Evolutionary conservation across 1,140 invertebrate genomes (phyloP), one percentile per base, ranked within the genome.

Genomic region (Pararge aegeria): DNA sequence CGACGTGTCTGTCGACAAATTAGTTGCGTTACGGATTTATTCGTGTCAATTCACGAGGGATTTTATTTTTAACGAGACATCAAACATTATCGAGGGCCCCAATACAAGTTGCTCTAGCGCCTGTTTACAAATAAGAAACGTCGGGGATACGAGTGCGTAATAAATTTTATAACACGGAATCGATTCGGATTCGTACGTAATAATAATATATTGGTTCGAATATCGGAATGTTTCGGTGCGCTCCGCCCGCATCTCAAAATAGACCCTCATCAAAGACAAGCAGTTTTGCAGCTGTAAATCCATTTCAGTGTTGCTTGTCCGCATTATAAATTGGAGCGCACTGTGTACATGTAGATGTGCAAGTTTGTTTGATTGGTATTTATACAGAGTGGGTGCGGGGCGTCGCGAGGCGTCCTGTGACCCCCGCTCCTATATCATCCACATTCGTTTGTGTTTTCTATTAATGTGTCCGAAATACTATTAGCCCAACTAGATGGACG

Each of bases 281-380:
- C 85, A 89, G 87, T 83, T 86, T 86, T 86, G 83, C 82, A 87
- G 85, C 87, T 87, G 87, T 89, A 89, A 89, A 88, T 88, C 85
- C 82, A 86, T 87, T 88, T 89, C 83, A 87, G 74, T 81, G 79
- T 86, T 76, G 82, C 80, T 81, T 83, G 82, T 87, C 82, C 75
- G 82, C 76, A 80, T 86, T 89, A 88, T 88, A 88, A 88, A 89
- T 88, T 83, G 80, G 78, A 80, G 67, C 73, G 68, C 70, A 66
- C 64, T 61, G 61, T n/a, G n/a, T n/a, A n/a, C n/a, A n/a, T 78
- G 66, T 78, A 74, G 65, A 68, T 61, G 58, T 65, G 62, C 59
- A 68, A 64, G 68, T 77, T 71, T 76, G 75, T 79, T 63, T 66
- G 67, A 70, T 68, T 68, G 71, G 57, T 67, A 66, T 70, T 71